Evolutionary conservation across 2,113 vertebrate species (phyloP).

Genomic region (Ptyas mucosa): DNA sequence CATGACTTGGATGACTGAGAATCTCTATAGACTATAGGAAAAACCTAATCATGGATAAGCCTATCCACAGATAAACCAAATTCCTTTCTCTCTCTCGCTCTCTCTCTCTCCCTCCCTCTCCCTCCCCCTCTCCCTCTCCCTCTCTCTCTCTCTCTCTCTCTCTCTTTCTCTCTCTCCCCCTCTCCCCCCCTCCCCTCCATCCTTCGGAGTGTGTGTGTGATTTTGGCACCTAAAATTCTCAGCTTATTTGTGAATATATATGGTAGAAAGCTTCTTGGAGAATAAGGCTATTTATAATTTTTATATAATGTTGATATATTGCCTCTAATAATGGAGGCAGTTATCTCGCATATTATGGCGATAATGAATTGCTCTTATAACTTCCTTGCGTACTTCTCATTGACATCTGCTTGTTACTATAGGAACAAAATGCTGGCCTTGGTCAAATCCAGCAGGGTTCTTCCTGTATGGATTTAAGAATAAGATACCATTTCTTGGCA

Average conservation of each 20-base stretch:
- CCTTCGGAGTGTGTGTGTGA: no score
- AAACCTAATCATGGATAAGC: background rate
- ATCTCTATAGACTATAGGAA: no score
- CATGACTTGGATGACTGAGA: no score
- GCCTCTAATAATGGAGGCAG: background rate
- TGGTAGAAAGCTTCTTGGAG: background rate
- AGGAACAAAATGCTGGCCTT: background rate
- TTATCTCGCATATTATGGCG: background rate
- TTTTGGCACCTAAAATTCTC: background rate
- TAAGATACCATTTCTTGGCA: background rate
- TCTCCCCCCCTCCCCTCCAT: no score
- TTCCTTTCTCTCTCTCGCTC: background rate
- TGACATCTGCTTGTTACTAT: background rate
- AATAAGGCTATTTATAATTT: background rate
- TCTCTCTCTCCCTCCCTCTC: no score
- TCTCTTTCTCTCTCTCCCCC: background rate
- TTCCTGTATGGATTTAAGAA: background rate
- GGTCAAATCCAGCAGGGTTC: background rate
- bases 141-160: background rate
- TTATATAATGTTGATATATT: background rate
- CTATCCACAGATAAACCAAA: background rate
- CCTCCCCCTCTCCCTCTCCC: no score
- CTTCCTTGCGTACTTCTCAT: background rate
- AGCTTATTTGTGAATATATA: background rate
- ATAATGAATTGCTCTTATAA: background rate